Conservation (phyloP, 1,140 invertebrate genomes). For the Philotrypesis tridentata region DNA sequence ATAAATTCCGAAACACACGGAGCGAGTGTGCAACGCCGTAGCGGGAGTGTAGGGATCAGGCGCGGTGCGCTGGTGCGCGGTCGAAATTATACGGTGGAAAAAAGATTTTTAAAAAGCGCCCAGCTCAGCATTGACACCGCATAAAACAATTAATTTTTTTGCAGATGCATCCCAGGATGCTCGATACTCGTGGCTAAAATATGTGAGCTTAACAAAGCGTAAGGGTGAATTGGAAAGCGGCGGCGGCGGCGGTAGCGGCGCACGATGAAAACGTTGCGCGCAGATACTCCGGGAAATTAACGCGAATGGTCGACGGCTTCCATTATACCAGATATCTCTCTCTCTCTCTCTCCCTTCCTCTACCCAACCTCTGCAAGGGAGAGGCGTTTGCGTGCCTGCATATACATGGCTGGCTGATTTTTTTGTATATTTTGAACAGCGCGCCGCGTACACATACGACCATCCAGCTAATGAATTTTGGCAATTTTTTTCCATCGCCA, state of each 20-base stretch:
- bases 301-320: constrained; percentile 44
- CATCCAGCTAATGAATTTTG: constrained; percentile 43
- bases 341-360: not conserved
- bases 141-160: constrained; percentile 45
- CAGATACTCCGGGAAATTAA: constrained; percentile 49
- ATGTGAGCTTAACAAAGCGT: constrained; percentile 50
- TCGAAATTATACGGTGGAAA: constrained; percentile 14
- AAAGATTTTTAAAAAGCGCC: constrained; percentile 25
- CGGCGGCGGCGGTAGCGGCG: too few relatives aligned
- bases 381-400: not conserved
- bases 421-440: constrained; percentile 22
- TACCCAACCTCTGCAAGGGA: not conserved
- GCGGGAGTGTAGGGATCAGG: too few relatives aligned
- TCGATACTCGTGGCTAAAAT: constrained; percentile 46
- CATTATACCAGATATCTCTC: constrained; percentile 24
- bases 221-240: constrained; percentile 33
- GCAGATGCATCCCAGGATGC: constrained; percentile 35
- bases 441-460: constrained; percentile 6
- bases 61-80: too few relatives aligned
- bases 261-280: constrained; percentile 41
- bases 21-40: not conserved
- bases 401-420: constrained; percentile 39
- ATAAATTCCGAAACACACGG: not conserved
- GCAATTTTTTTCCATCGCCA: constrained; percentile 30
- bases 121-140: constrained; percentile 40